Evolutionary conservation across 2,797 vertebrate species (phyloP).

Genomic region (Neosalanx taihuensis): DNA sequence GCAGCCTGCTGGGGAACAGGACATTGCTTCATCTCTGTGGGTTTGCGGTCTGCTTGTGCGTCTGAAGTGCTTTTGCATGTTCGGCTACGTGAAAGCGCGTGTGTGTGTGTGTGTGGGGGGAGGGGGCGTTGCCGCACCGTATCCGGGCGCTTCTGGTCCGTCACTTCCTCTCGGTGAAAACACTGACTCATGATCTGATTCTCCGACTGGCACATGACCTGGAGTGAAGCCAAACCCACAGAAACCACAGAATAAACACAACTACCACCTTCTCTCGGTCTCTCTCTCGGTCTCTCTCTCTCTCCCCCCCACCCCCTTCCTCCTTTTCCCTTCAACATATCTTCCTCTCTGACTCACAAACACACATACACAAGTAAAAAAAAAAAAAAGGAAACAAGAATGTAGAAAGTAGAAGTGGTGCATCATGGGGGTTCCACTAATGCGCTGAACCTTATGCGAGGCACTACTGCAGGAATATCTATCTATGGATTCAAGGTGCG

Average conservation of each 20-base stretch:
- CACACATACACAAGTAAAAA: neutral
- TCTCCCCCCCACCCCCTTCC: too few species aligned
- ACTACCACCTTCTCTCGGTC: neutral
- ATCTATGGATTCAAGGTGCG: too few species aligned
- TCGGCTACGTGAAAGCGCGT: neutral
- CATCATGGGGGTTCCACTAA: too few species aligned
- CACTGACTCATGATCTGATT: conserved; percentile 87
- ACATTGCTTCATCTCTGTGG: conserved; percentile 6
- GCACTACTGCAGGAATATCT: too few species aligned
- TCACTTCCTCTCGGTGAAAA: conserved; percentile 87
- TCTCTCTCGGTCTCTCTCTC: too few species aligned
- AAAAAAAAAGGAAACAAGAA: too few species aligned
- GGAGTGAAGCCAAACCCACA: conserved; percentile 26
- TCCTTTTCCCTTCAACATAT: too few species aligned
- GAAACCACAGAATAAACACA: neutral
- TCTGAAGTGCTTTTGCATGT: neutral
- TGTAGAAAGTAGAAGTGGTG: too few species aligned
- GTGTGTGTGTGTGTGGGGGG: neutral
- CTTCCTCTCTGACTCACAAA: neutral
- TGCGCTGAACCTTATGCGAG: too few species aligned
- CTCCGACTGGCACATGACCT: conserved; percentile 93
- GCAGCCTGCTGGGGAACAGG: conserved; percentile 75
- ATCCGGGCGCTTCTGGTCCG: conserved; percentile 91
- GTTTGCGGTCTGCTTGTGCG: neutral
- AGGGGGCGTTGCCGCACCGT: conserved; percentile 70